Base-by-base conservation (phyloP, 1,140 invertebrate species). In the Matsumurasca onukii region DNA sequence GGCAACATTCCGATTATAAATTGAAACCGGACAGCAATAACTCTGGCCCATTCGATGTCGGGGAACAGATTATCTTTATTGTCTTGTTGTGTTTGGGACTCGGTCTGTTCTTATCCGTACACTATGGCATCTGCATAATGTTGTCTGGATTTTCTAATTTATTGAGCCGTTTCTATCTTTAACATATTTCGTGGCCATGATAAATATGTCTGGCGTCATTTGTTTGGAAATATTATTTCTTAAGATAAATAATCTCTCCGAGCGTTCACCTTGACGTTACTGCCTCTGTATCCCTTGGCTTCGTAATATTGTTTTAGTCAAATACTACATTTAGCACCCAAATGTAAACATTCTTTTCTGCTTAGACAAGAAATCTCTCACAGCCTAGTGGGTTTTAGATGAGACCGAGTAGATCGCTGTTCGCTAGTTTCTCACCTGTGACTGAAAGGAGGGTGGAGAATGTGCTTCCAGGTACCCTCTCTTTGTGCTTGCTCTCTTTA, bases 11-110 rank as follows among this genome's bases (percentile, higher is more conserved):
- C 12, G 49, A 52, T 52, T 59, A 59, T 59, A 59, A 25, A 59
- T 59, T 29, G 55, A 29, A 9, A 27, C 55, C 22, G 3, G 55
- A 27, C 55, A 22, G 15, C 22, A 24, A 59, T 59, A 59, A 59
- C 55, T 59, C 25, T 13, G 25, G 20, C 55, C 22, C 55, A 12
- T 59, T 59, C 55, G 55, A 59, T 59, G 55, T 59, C 25, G 55
- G 25, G 49, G 55, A 27, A 59, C 55, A 59, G 55, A 59, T 59
- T 59, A 59, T 59, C 55, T 59, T 59, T 59, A 59, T 59, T 59
- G 55, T 59, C 55, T 59, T 59, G 55, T 59, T 5, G 15, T 59
- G 30, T 59, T 59, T 59, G 25, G 24, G 55, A 59, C 30, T 24
- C 12, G 20, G 20, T 22, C n/a, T n/a, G n/a, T n/a, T n/a, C n/a